Evolutionary conservation across 2,888 invertebrate genomes (phyloP), one percentile per base, ranked within the genome.

Genomic region (Lithodes maja): DNA sequence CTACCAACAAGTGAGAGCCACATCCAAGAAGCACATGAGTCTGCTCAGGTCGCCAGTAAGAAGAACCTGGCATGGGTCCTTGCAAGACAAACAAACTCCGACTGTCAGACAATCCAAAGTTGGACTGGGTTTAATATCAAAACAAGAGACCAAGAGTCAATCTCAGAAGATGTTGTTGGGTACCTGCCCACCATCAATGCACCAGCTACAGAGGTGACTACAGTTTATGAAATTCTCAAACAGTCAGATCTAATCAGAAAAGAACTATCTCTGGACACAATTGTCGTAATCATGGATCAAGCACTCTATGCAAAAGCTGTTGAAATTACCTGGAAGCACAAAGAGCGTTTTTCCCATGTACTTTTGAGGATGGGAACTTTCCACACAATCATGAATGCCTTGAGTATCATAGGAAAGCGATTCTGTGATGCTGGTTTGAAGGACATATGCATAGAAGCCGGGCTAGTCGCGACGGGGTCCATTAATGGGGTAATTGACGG

Each of bases 121-220:
- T 75, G 75, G 83, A 33, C 61, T 49, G 68, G 68, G 2, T 55
- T 55, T 33, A 49, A 68, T 2, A 83, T 5, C 12, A 84, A 77
- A 33, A 74, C n/a, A n/a, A 2, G 52, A 53, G 75, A 75, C 52
- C 1, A 74, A 74, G 3, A 7, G n/a, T n/a, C n/a, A n/a, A n/a
- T n/a, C n/a, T n/a, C n/a, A n/a, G n/a, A n/a, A n/a, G n/a, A n/a
- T n/a, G n/a, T n/a, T n/a, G n/a, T n/a, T n/a, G n/a, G n/a, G n/a
- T n/a, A n/a, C n/a, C n/a, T n/a, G n/a, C n/a, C 83, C 17, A 83
- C 83, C 12, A 61, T 83, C 3, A 83, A 83, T 68, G 69, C 83
- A 55, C 83, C 61, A 7, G 83, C 80, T 49, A 83, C 7, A 75
- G 75, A n/a, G 7, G 5, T 75, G 33, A 75, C 80, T n/a, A 80